phyloP scores from a whole-genome alignment of 1,140 invertebrate species.

The Harpegnathos saltator region DNA sequence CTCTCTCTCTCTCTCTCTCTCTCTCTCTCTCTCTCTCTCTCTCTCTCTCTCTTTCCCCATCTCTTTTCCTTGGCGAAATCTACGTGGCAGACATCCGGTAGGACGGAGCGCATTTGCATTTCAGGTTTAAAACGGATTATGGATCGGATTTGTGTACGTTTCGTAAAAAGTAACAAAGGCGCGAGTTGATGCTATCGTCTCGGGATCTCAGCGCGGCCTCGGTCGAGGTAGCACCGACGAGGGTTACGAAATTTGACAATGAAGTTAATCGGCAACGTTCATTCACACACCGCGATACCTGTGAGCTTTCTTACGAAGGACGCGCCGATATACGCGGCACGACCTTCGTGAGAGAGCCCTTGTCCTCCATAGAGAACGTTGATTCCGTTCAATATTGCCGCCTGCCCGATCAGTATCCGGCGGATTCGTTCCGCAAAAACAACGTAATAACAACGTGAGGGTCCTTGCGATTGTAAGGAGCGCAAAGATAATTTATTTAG shows the following conservation, averaged over 20 bases:
- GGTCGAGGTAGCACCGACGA: conserved; percentile 72
- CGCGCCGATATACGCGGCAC: conserved; percentile 1
- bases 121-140: too few species aligned
- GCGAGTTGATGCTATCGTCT: background rate
- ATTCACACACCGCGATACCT: conserved; percentile 79
- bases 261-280: conserved; percentile 74
- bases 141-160: background rate
- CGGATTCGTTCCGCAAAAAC: background rate
- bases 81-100: too few species aligned
- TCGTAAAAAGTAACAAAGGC: conserved; percentile 14
- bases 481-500: too few species aligned
- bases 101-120: too few species aligned
- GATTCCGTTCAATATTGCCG: conserved; percentile 6
- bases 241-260: conserved; percentile 79
- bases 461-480: background rate
- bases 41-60: too few species aligned
- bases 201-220: conserved; percentile 70
- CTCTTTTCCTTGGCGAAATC: too few species aligned
- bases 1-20: too few species aligned
- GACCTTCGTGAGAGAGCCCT: conserved; percentile 22
- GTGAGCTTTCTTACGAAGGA: conserved; percentile 55
- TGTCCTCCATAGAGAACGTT: conserved; percentile 34
- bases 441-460: background rate
- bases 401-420: background rate
- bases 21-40: too few species aligned